Percentiles rank a stretch among this genome's conserved stretches.
Conservation (phyloP, 2,113 vertebrate species). For the Aspiorhynchus laticeps region DNA sequence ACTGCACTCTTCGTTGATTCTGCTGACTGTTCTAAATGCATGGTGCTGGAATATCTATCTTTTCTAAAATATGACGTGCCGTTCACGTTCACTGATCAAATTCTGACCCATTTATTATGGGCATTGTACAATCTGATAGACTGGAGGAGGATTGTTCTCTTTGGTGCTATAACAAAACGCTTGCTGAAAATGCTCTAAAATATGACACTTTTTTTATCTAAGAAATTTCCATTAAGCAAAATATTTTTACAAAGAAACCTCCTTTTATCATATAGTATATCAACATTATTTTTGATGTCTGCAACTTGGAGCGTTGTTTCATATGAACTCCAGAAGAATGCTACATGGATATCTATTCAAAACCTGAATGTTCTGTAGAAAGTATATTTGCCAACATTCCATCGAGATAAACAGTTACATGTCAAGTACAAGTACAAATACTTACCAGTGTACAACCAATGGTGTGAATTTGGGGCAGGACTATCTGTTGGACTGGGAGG, state of each 20-base stretch:
- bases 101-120: background rate
- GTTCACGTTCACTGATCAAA: slow-evolving; percentile 1
- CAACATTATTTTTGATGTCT: background rate
- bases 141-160: background rate
- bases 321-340: background rate
- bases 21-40: slow-evolving; percentile 62
- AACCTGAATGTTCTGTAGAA: background rate
- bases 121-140: background rate
- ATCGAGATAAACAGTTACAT: background rate
- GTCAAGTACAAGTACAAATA: background rate
- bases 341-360: background rate
- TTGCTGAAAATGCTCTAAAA: slow-evolving; percentile 26
- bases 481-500: background rate
- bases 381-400: slow-evolving; percentile 17
- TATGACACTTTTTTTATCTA: slow-evolving; percentile 1
- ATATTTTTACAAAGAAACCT: slow-evolving; percentile 29
- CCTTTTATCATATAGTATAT: slow-evolving; percentile 21
- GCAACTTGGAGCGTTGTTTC: background rate
- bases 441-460: background rate
- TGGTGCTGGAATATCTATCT: slow-evolving; percentile 45
- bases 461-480: background rate
- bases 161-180: background rate
- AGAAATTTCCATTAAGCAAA: background rate
- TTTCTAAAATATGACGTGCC: background rate
- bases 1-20: slow-evolving; percentile 42